Percentiles rank a stretch among this genome's conserved stretches.
These are phyloP conservation scores for Harpalus rubripes DNA, from an alignment of 2,888 invertebrate genomes.

Conservation along the genomic window DNA sequence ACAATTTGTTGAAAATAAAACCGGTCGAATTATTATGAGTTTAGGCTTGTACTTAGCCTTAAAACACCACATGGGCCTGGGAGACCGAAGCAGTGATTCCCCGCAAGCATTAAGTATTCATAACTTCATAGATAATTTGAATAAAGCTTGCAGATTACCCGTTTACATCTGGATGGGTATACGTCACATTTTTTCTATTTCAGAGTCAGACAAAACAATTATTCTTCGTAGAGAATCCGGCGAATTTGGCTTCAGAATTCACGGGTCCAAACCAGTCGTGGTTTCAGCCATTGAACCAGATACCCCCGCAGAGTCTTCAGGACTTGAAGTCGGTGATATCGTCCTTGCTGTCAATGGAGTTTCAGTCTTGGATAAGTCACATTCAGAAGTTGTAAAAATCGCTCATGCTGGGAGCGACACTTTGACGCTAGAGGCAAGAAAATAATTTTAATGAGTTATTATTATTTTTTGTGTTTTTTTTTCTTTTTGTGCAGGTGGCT, in stretches of 20 bases:
- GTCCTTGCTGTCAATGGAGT: constrained; percentile 94
- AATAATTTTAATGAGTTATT: too few species aligned
- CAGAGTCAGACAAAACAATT: constrained; percentile 94
- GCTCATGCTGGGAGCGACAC: constrained; percentile 94
- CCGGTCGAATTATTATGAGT: too few species aligned
- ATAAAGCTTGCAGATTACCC: too few species aligned
- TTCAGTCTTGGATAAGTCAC: constrained; percentile 94
- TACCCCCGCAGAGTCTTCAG: constrained; percentile 95
- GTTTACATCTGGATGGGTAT: too few species aligned
- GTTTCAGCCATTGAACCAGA: constrained; percentile 97
- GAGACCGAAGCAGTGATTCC: too few species aligned
- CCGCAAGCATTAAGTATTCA: too few species aligned
- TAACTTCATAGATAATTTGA: too few species aligned
- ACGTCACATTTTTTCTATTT: constrained; percentile 69
- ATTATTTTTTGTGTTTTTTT: background rate
- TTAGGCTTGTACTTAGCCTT: too few species aligned
- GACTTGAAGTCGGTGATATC: constrained; percentile 96
- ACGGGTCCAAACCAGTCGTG: constrained; percentile 97
- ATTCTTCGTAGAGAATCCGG: constrained; percentile 90
- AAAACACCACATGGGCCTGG: too few species aligned
- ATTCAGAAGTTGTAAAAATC: constrained; percentile 95
- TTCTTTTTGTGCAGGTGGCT: constrained; percentile 82
- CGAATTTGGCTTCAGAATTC: constrained; percentile 96
- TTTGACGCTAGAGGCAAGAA: constrained; percentile 87
- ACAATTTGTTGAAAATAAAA: too few species aligned